Evolutionary conservation across 1,140 invertebrate species (phyloP), one percentile per base, ranked within the genome.

Genomic region (Drosophila nannoptera): DNA sequence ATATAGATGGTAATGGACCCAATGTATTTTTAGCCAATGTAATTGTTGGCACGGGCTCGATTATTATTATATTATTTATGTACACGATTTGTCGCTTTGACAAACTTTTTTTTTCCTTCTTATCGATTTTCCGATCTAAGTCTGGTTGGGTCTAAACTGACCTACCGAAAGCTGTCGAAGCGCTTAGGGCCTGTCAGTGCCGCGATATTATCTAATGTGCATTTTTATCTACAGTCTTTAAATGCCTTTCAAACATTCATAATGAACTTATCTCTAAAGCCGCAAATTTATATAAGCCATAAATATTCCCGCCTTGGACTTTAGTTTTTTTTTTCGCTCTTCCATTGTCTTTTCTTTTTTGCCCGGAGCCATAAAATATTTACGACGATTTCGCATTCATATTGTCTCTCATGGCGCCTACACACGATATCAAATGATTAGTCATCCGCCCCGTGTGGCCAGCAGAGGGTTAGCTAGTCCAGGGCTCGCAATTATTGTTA

Each of bases 391-490:
- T 42, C 58, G 35, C 56, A 63, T 62, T 59, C 66, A 50, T 31
- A 38, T 59, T 69, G 65, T 70, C 45, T 46, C 22, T 46, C 68
- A 75, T 77, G 55, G 59, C 75, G 40, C 8, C 73, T 63, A 71
- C 46, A 75, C 77, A 80, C 73, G 69, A 65, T 48, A 80, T 69
- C 43, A 56, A 62, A 62, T 65, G 77, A 80, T 80, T 80, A 80
- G 69, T 76, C 77, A 75, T 73, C 50, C 36, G 2, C 45, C 5
- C 22, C 16, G 7, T 31, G 22, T 22, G 22, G 22, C 22, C 22
- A 22, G 1, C 22, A 22, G 12, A 43, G 40, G 40, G 40, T 43
- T 43, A 22, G 22, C 22, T 4, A 4, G 50, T 36, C 50, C 32
- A 36, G 9, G 22, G 7, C 36, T 14, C 12, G 11, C 48, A 22